Percentiles rank a stretch among this genome's conserved stretches.
phyloP scores from a whole-genome alignment of 2,888 invertebrate genomes.

The Lymantria dispar region DNA sequence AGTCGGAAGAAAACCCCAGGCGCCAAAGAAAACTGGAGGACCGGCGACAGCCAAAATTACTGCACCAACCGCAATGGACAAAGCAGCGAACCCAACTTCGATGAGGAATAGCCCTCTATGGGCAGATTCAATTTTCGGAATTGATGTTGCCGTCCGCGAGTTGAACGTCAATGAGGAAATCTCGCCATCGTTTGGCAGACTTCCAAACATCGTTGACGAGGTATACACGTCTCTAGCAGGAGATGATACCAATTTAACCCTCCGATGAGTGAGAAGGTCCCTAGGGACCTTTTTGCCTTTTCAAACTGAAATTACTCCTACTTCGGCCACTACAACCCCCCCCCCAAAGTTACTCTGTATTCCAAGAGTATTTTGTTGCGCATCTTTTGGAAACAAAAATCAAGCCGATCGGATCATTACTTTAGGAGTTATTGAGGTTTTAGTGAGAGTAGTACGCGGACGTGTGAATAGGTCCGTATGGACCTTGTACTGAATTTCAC shows the following conservation, averaged over 20 bases:
- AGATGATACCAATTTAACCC: background rate
- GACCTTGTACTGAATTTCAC: too few relatives aligned
- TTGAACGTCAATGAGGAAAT: conserved; percentile 2
- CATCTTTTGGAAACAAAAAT: too few relatives aligned
- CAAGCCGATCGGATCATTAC: too few relatives aligned
- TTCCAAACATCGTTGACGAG: background rate
- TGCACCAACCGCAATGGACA: background rate
- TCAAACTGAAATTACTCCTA: too few relatives aligned
- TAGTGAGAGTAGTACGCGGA: too few relatives aligned
- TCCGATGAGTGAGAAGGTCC: too few relatives aligned
- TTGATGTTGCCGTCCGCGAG: conserved; percentile 2
- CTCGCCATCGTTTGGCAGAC: background rate
- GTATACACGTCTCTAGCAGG: background rate
- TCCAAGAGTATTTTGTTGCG: too few relatives aligned
- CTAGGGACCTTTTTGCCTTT: too few relatives aligned
- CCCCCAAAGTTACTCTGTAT: too few relatives aligned
- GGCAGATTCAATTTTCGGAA: conserved; percentile 1
- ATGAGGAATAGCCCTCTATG: conserved; percentile 1
- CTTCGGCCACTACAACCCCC: too few relatives aligned
- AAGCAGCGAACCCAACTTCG: background rate
- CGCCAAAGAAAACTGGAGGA: background rate
- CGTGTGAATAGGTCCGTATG: too few relatives aligned
- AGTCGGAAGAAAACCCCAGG: background rate
- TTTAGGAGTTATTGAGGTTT: too few relatives aligned
- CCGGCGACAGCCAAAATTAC: background rate